phyloP scores from a whole-genome alignment of 2,113 vertebrate genomes.

The Arizona elegans region DNA sequence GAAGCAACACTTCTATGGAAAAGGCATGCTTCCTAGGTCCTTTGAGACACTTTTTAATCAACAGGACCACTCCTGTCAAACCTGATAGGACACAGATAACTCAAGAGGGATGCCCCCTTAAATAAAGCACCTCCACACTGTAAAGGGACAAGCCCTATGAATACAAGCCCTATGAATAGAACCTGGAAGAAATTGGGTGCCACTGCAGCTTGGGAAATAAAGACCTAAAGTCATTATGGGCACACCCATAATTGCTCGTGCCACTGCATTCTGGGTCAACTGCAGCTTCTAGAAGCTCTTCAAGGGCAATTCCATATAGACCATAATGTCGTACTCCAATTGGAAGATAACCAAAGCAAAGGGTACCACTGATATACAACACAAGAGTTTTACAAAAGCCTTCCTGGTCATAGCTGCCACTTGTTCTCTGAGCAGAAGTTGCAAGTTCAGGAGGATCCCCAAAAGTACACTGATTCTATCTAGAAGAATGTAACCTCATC shows the following conservation, averaged over 20 bases:
- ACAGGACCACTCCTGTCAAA: not conserved
- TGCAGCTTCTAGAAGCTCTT: not conserved
- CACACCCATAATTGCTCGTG: not conserved
- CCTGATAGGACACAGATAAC: not conserved
- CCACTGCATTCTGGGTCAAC: not conserved
- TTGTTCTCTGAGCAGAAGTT: not conserved
- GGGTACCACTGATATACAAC: not conserved
- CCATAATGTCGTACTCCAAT: not conserved
- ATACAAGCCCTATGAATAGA: not conserved
- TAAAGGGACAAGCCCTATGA: not conserved
- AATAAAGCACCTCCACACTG: not conserved
- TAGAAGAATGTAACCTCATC: not conserved
- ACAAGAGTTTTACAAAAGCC: not conserved
- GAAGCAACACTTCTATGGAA: not conserved
- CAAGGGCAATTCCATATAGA: not conserved
- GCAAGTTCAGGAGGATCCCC: not conserved
- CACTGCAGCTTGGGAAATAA: not conserved
- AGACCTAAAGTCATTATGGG: not conserved
- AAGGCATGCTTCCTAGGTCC: not conserved
- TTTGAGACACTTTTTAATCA: not conserved
- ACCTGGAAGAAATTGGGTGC: not conserved
- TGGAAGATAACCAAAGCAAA: not conserved
- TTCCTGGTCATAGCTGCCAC: not conserved
- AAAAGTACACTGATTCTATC: not conserved
- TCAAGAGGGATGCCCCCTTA: not conserved